Conservation (phyloP, 2,797 vertebrate genomes). For the Pseudotriccus pelzelni region DNA sequence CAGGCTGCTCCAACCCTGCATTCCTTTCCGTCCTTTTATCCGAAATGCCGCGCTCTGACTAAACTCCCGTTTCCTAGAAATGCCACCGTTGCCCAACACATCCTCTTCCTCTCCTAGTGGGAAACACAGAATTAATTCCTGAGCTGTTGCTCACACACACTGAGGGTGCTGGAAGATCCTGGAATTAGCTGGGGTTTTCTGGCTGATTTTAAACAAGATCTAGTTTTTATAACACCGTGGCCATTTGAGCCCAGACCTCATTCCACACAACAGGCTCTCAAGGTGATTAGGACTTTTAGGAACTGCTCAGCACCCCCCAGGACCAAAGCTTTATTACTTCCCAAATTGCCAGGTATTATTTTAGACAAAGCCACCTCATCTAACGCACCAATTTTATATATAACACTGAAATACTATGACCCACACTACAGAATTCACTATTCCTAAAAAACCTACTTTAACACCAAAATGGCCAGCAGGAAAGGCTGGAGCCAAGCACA, state of each 20-base stretch:
- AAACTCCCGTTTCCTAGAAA: not conserved
- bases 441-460: not conserved
- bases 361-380: not conserved
- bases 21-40: not conserved
- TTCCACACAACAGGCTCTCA: not conserved
- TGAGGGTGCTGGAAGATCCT: not conserved
- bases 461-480: not conserved
- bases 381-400: accelerated
- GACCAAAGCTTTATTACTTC: not conserved
- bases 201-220: not conserved
- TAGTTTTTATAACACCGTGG: accelerated
- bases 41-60: not conserved
- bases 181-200: not conserved
- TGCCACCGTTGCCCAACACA: not conserved
- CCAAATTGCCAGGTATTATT: not conserved
- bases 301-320: not conserved
- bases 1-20: not conserved
- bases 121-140: not conserved
- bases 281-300: not conserved
- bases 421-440: not conserved
- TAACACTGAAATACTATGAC: not conserved
- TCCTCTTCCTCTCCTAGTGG: not conserved
- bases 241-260: not conserved
- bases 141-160: not conserved
- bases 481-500: not conserved